A percentile compares a stretch with the other conserved stretches of the same genome.
These are phyloP conservation scores for Lamprologus lemairii DNA, from an alignment of 2,113 vertebrate species.

Conservation along the genomic window DNA sequence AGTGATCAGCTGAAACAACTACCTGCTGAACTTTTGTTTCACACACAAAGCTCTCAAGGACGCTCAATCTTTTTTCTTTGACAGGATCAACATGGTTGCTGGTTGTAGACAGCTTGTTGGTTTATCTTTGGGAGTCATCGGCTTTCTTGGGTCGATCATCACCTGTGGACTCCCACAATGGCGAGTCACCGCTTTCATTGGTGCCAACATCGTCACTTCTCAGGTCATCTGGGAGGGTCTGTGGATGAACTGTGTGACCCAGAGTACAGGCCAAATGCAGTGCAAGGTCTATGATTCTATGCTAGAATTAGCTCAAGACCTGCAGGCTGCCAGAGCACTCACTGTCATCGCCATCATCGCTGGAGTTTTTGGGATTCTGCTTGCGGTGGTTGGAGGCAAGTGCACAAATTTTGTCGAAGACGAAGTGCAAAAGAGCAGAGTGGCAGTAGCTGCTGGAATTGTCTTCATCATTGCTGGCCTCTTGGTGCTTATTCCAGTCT, in stretches of 20 bases:
- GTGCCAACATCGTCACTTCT: conserved; percentile 80
- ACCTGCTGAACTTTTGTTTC: background rate
- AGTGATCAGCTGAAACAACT: background rate
- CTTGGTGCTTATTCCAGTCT: conserved; percentile 75
- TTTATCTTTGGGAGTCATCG: conserved; percentile 70
- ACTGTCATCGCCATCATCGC: conserved; percentile 59
- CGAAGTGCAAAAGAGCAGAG: conserved; percentile 41
- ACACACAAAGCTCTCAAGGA: background rate
- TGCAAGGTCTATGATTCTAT: conserved; percentile 76
- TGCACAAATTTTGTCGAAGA: conserved; percentile 69
- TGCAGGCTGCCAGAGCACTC: conserved; percentile 68
- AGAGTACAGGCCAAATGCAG: conserved; percentile 77
- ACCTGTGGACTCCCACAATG: conserved; percentile 81
- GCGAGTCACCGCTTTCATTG: conserved; percentile 83
- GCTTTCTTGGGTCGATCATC: conserved; percentile 78
- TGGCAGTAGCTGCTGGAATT: conserved; percentile 52
- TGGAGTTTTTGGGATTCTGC: conserved; percentile 55
- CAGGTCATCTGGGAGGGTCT: conserved; percentile 80
- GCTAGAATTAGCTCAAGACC: conserved; percentile 66
- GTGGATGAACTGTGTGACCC: conserved; percentile 73
- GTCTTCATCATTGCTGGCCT: conserved; percentile 64
- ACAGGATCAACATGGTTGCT: conserved; percentile 44
- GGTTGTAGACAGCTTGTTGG: conserved; percentile 76
- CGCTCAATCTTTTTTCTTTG: background rate
- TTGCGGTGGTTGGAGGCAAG: conserved; percentile 49